Conservation (phyloP, 2,888 invertebrate genomes). For the Eubasilissa splendida region DNA sequence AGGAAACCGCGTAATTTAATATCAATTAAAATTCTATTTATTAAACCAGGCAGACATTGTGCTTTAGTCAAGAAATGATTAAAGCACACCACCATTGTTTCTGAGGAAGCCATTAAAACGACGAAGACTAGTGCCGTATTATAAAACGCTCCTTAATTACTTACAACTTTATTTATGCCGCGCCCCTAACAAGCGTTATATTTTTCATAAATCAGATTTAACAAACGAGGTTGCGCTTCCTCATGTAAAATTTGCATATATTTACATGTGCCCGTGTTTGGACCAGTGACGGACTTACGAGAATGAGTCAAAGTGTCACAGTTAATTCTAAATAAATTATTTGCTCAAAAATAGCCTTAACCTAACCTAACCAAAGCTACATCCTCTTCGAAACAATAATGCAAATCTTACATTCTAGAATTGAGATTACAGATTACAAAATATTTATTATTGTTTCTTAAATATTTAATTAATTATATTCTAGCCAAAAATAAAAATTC, state of each 20-base stretch:
- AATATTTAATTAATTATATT: too few relatives aligned
- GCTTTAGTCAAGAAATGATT: not conserved
- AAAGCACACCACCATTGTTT: conserved; percentile 33
- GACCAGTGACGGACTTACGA: conserved; percentile 3
- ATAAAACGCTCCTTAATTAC: conserved; percentile 36
- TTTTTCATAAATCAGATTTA: conserved; percentile 47
- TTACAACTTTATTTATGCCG: conserved; percentile 16
- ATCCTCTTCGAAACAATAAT: too few relatives aligned
- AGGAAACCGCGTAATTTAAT: not conserved
- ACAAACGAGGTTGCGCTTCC: conserved; percentile 41
- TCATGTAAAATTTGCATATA: conserved; percentile 43
- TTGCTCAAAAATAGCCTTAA: too few relatives aligned
- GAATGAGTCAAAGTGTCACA: not conserved
- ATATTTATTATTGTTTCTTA: too few relatives aligned
- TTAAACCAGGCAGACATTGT: not conserved
- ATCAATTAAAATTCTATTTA: conserved; percentile 27
- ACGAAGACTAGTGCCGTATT: not conserved
- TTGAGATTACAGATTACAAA: too few relatives aligned
- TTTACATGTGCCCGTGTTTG: conserved; percentile 33
- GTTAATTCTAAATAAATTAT: too few relatives aligned
- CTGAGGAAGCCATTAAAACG: conserved; percentile 32
- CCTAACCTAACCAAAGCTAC: too few relatives aligned
- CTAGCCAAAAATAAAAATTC: too few relatives aligned
- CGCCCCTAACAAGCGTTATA: conserved; percentile 37
- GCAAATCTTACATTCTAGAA: too few relatives aligned